Evolutionary conservation across 2,797 vertebrate species (phyloP), one percentile per base, ranked within the genome.

Genomic region (Sebastes taczanowskii): DNA sequence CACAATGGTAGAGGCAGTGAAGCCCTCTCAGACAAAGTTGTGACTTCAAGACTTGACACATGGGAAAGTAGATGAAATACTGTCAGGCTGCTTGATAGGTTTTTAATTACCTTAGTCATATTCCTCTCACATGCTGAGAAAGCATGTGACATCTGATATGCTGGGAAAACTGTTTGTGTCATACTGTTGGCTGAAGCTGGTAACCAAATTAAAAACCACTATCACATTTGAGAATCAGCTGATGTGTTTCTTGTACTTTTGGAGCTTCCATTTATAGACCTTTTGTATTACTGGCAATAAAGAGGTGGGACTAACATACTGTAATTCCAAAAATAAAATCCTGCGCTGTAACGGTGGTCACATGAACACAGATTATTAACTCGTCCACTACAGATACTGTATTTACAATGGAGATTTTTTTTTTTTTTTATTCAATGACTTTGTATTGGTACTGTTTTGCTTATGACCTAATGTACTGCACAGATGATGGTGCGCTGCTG

Each of bases 331-430:
- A 67, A 22, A 27, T 1, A 68, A 32, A 64, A 32, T 27, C 14
- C 66, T 32, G 3, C 38, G 5, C 46, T 55, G 52, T 66, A 49
- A 69, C 3, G 2, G 35, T 38, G 2, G 11, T 58, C 53, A 74
- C 23, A 35, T 38, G 38, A 38, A 29, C 35, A 55, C 62, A 42
- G 3, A 34, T n/a, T 3, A 23, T 59, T 3, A n/a, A 55, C 56
- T 4, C 32, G 62, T 69, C 79, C 71, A 86, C 86, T 78, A 86
- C 75, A 74, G 8, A 35, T 18, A 22, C 20, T 74, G 35, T 77
- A 32, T 72, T 60, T 18, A 77, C 18, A 75, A 81, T 4, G 55
- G 61, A 72, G 9, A 18, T 18, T 14, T 11, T 18, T 18, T 8
- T 53, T 11, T 32, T 18, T 10, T 61, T 29, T 62, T 5, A 32